A percentile compares a stretch with the other conserved stretches of the same genome.
Conservation (phyloP, 1,140 invertebrate species). For the Drosophila guanche region DNA sequence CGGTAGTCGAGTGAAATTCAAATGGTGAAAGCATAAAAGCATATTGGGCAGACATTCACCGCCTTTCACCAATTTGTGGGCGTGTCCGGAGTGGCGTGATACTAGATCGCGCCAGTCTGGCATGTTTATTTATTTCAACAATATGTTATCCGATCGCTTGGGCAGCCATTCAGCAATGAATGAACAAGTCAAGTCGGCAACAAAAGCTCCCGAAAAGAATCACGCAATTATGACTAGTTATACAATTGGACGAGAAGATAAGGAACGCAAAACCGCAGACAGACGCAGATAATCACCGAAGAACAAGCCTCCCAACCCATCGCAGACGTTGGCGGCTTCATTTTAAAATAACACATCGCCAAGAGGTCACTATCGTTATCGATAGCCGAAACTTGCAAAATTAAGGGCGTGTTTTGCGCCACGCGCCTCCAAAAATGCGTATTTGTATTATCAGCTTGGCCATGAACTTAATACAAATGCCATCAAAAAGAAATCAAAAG, state of each 20-base stretch:
- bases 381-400: conserved; percentile 25
- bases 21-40: conserved; percentile 33
- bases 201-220: conserved; percentile 25
- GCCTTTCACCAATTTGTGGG: conserved; percentile 7
- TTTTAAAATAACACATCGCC: conserved; percentile 28
- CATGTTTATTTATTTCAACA: conserved; percentile 23
- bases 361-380: conserved; percentile 49
- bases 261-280: conserved; percentile 15
- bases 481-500: not conserved
- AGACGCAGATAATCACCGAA: conserved; percentile 9
- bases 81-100: conserved; percentile 36
- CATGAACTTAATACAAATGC: conserved; percentile 53
- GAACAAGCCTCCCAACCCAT: conserved; percentile 19
- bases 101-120: conserved; percentile 27
- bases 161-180: too few species aligned
- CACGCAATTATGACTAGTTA: conserved; percentile 29
- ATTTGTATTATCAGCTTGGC: conserved; percentile 28
- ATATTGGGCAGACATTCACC: conserved; percentile 1
- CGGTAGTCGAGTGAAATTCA: conserved; percentile 25
- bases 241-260: conserved; percentile 32
- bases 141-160: not conserved
- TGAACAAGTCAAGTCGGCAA: not conserved
- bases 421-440: conserved; percentile 14
- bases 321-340: conserved; percentile 6
- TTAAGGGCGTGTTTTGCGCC: not conserved